These are phyloP conservation scores for Theristicus caerulescens DNA, from an alignment of 2,113 vertebrate genomes.

Conservation along the genomic window DNA sequence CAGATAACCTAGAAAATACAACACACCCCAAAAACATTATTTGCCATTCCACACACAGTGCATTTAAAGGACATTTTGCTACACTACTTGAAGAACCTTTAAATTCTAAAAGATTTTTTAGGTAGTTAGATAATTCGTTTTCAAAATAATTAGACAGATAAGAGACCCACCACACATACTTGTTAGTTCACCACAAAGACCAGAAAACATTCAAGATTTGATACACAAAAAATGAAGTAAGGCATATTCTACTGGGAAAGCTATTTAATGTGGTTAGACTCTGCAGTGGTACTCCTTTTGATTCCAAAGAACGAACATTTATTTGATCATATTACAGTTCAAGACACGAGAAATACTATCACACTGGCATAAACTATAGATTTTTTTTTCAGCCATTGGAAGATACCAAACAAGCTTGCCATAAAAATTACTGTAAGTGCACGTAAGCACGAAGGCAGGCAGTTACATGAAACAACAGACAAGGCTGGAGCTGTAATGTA, in stretches of 20 bases:
- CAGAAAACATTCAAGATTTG: background rate
- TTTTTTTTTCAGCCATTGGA: background rate
- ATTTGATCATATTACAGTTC: background rate
- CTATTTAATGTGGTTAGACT: background rate
- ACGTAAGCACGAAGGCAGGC: background rate
- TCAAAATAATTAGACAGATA: background rate
- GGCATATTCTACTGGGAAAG: background rate
- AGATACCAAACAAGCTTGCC: background rate
- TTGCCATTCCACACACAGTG: background rate
- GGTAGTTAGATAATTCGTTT: background rate
- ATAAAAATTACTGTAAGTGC: background rate
- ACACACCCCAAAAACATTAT: background rate
- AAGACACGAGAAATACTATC: background rate
- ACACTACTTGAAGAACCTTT: background rate
- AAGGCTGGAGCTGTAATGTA: background rate
- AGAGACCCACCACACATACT: background rate
- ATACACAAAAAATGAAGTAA: background rate
- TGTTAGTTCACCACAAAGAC: background rate
- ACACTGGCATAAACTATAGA: background rate
- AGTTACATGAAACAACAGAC: background rate
- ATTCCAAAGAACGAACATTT: background rate
- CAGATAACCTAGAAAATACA: conserved; percentile 83
- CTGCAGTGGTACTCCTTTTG: background rate
- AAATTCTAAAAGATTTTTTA: background rate
- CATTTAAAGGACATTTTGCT: background rate